phyloP scores from a whole-genome alignment of 2,797 vertebrate species.

The Aldrovandia affinis region DNA sequence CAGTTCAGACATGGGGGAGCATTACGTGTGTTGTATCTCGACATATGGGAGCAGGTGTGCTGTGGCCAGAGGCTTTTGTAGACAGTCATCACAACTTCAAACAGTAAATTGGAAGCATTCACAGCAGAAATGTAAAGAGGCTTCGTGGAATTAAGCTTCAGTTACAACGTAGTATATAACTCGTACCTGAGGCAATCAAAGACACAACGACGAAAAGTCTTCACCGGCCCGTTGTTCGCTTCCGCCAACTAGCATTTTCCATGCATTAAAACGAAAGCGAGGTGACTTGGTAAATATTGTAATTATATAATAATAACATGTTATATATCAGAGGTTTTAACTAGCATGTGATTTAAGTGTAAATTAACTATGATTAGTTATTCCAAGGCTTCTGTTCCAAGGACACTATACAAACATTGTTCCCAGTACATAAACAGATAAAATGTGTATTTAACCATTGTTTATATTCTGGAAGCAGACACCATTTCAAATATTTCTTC shows the following conservation, averaged over 20 bases:
- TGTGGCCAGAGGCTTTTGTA: neutral
- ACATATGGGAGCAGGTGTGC: neutral
- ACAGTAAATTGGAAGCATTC: neutral
- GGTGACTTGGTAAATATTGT: no score
- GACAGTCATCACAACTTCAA: neutral
- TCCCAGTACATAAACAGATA: neutral
- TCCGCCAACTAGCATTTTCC: no score
- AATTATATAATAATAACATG: no score
- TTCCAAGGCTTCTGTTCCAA: neutral
- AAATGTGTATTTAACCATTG: no score
- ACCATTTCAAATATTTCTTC: neutral
- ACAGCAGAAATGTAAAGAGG: neutral
- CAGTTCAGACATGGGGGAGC: neutral
- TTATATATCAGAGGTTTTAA: no score
- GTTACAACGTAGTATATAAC: no score
- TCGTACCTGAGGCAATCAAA: no score
- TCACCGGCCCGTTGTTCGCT: no score
- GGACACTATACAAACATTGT: neutral
- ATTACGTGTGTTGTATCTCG: neutral
- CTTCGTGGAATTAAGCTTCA: neutral
- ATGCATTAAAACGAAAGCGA: no score
- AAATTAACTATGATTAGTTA: neutral
- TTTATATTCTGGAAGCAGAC: no score
- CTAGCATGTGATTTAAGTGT: neutral
- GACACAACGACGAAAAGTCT: no score